phyloP scores from a whole-genome alignment of 1,140 invertebrate genomes.

The Campoletis sonorensis region DNA sequence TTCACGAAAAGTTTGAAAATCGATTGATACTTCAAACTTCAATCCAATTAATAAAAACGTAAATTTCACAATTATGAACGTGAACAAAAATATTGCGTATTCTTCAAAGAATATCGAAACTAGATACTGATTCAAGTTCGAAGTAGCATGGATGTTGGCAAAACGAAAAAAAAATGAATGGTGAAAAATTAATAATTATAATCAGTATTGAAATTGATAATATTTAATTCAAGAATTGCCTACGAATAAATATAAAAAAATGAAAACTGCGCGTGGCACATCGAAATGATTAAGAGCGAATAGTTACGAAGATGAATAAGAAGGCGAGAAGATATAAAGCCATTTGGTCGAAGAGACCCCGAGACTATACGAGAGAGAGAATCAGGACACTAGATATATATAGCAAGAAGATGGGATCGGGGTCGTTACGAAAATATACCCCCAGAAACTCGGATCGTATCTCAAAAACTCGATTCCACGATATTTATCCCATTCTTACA shows the following conservation, averaged over 20 bases:
- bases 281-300: conserved; percentile 8
- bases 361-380: conserved; percentile 51
- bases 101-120: no score
- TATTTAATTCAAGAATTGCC: no score
- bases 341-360: background rate
- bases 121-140: no score
- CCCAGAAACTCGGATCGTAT: conserved; percentile 65
- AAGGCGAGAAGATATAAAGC: conserved; percentile 7
- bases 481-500: conserved; percentile 58
- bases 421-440: conserved; percentile 77
- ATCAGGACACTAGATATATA: conserved; percentile 75
- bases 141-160: no score
- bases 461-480: conserved; percentile 68
- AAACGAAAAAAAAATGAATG: no score
- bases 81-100: no score
- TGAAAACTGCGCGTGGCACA: background rate
- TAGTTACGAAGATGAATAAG: conserved; percentile 32
- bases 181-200: no score
- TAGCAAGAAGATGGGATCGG: conserved; percentile 70
- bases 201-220: no score
- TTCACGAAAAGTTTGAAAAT: no score
- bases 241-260: background rate
- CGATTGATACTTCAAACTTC: no score
- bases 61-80: no score
- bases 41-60: no score